Base-by-base conservation (phyloP, 1,140 invertebrate genomes). In the Hyles vespertilio region DNA sequence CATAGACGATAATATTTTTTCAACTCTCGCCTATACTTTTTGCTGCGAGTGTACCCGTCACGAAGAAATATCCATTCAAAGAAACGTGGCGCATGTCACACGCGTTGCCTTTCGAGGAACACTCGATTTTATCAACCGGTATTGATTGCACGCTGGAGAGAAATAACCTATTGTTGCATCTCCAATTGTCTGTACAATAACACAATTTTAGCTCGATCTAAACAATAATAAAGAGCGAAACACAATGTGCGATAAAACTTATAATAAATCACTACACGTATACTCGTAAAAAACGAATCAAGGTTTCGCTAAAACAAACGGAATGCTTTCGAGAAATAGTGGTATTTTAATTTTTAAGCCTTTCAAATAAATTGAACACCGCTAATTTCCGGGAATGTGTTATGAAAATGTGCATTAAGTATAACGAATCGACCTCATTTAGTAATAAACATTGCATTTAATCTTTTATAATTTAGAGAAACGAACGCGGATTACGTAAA, bases 51-150 rank as follows among this genome's bases (percentile, higher is more conserved):
- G 61, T 68, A 65, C 60, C 52, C 47, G 49, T 32, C 51, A 69
- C 64, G 62, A 62, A 74, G 67, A 69, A 51, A 73, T 54, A 55
- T 55, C 57, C 46, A 10, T 77, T 72, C 73, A 66, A 52, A 64
- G 69, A 72, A 77, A 65, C 58, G 50, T 65, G 67, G 73, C 69
- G 73, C 71, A 74, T 74, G 77, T 77, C 77, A 80, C 77, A 76
- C 73, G 74, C 72, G 63, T 77, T 56, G 69, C 57, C 49, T 58
- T 79, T 79, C 77, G 68, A 59, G 48, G 77, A 80, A 80, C 47
- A 40, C 58, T 60, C 58, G 72, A 73, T 73, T 69, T 73, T 75
- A 68, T 77, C 56, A 52, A 61, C 62, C 61, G 57, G 59, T 70
- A 67, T 67, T 64, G 67, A 67, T 65, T 67, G 56, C 54, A 55